phyloP scores from a whole-genome alignment of 2,113 vertebrate genomes.

The Perca fluviatilis region DNA sequence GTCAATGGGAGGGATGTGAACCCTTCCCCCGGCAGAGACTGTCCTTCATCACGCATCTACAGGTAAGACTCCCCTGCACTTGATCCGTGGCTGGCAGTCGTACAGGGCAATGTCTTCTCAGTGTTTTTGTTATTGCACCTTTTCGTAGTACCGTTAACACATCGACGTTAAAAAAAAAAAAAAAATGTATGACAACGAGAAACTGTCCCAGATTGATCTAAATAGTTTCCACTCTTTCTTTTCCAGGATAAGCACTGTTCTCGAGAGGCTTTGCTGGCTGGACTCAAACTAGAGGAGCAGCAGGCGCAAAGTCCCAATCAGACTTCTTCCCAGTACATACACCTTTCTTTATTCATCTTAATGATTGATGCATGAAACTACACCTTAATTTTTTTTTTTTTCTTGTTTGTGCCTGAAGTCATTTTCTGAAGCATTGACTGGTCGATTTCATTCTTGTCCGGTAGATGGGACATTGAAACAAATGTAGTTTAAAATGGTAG shows the following conservation, averaged over 20 bases:
- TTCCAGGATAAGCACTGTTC: constrained; percentile 98
- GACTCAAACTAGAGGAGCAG: constrained; percentile 96
- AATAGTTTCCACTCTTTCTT: neutral
- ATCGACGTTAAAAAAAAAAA: too few relatives aligned
- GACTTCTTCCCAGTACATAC: constrained; percentile 89
- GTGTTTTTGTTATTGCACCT: neutral
- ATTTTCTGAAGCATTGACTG: neutral
- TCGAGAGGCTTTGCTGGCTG: constrained; percentile 95
- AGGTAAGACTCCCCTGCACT: constrained; percentile 80
- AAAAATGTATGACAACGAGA: neutral
- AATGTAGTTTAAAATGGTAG: neutral
- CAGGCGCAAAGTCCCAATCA: constrained; percentile 92
- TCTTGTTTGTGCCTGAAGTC: neutral
- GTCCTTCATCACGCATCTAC: constrained; percentile 98
- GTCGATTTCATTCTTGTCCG: neutral
- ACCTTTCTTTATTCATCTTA: neutral
- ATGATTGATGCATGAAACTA: neutral
- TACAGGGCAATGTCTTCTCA: neutral
- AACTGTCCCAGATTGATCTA: neutral
- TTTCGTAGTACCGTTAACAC: neutral
- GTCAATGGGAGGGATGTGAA: constrained; percentile 98
- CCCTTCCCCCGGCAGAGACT: constrained; percentile 97
- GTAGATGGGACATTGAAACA: too few relatives aligned
- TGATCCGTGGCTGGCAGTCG: neutral
- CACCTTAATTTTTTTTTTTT: neutral